A percentile compares a stretch with the other conserved stretches of the same genome.
phyloP scores from a whole-genome alignment of 92 coral and sea anemone genomes.

The Parazoanthus swiftii region DNA sequence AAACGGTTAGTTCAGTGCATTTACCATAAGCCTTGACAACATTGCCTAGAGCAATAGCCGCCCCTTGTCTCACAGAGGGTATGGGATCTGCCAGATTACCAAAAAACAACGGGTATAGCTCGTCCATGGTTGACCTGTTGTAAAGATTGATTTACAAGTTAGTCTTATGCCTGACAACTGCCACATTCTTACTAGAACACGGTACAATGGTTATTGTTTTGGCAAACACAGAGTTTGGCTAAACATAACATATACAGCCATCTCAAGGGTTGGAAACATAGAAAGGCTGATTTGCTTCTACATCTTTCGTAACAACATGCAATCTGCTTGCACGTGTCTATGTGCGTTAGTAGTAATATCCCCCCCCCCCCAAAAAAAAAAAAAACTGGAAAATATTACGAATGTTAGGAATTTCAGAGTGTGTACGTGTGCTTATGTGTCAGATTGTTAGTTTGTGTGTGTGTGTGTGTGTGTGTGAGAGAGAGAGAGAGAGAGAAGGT shows the following conservation, averaged over 20 bases:
- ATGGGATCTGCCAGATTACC: constrained; percentile 92
- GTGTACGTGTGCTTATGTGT: too few relatives aligned
- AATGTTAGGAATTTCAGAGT: too few relatives aligned
- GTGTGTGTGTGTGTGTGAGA: too few relatives aligned
- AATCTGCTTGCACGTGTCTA: too few relatives aligned
- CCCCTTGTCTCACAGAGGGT: constrained; percentile 97
- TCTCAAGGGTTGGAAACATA: background rate
- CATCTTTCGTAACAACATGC: background rate
- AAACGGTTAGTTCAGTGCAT: background rate
- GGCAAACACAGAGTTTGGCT: background rate
- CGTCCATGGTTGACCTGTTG: constrained; percentile 75
- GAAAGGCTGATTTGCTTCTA: background rate
- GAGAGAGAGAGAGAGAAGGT: too few relatives aligned
- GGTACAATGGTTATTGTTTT: background rate
- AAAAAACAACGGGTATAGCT: constrained; percentile 86
- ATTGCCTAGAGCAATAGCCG: constrained; percentile 85
- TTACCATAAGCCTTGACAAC: constrained; percentile 96
- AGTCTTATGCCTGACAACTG: background rate
- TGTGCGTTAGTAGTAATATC: too few relatives aligned
- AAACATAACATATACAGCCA: background rate
- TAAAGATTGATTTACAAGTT: background rate
- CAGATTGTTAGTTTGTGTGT: too few relatives aligned
- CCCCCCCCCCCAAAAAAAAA: too few relatives aligned
- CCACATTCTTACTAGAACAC: background rate
- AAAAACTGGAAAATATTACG: too few relatives aligned